Base-by-base conservation (phyloP, 2,888 invertebrate genomes). In the Caenorhabditis auriculariae region DNA sequence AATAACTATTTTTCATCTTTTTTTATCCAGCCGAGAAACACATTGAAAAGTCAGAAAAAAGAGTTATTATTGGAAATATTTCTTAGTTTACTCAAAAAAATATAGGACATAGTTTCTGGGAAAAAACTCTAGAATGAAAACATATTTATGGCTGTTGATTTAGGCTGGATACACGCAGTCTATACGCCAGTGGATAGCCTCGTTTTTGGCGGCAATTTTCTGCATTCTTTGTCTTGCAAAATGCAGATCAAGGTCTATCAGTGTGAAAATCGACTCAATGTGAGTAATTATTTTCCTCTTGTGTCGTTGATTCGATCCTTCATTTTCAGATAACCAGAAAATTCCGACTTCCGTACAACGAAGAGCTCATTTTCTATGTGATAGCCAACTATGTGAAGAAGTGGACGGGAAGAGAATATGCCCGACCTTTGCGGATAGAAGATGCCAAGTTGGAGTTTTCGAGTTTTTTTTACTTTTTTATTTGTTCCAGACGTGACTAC, bases 311-410 rank as follows among this genome's bases (percentile, higher is more conserved):
- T 3, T n/a, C 23, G 12, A 19, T 50, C 15, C 28, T 21, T 27
- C n/a, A n/a, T 41, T 48, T 72, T 4, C 83, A 90, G 89, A 94
- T 96, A 37, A 93, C 94, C 0, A 90, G 91, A 77, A 94, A 95
- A 85, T 96, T 94, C 85, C 89, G 96, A 0, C 96, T 95, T 83
- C 96, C 96, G 0, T 95, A 94, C 85, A 96, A 93, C 84, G 92
- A 91, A 15, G 95, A 96, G 85, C 93, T 96, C 89, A 85, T 93
- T 59, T 96, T 96, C 94, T 96, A 95, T 84, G 93, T 63, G 3
- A 60, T 76, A 15, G 70, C 62, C 1, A 51, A 69, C 15, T 43
- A 74, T 12, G 75, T 77, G n/a, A 60, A 69, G 23, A 48, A 60
- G 24, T 69, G 68, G 38, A 71, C 74, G 3, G 68, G 70, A 3